A percentile compares a stretch with the other conserved stretches of the same genome.
phyloP scores from a whole-genome alignment of 2,888 invertebrate species.

The Netelia melanura region DNA sequence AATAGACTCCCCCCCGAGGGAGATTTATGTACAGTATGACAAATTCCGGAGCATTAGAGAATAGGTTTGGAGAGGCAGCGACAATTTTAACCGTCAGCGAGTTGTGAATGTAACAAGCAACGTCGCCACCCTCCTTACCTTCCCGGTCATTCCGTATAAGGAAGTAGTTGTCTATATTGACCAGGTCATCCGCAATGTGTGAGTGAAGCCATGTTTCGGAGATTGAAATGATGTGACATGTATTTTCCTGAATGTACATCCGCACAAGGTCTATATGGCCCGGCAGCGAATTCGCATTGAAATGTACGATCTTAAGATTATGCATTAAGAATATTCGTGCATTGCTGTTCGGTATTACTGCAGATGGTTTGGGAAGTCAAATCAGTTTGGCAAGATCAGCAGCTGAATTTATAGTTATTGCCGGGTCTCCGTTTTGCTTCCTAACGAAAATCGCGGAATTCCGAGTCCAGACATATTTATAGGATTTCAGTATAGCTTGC shows the following conservation, averaged over 20 bases:
- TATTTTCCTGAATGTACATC: background rate
- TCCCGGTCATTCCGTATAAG: conserved; percentile 33
- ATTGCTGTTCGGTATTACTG: too few species aligned
- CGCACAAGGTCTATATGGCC: background rate
- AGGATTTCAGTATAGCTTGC: too few species aligned
- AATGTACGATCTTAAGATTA: too few species aligned
- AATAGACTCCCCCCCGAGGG: background rate
- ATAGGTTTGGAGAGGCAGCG: background rate
- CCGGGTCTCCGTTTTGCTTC: too few species aligned
- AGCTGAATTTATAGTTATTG: too few species aligned
- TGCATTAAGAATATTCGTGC: too few species aligned
- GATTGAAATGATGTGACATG: conserved; percentile 7
- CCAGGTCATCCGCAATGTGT: background rate
- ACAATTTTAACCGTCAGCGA: too few species aligned
- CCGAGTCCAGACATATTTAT: too few species aligned
- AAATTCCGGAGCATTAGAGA: conserved; percentile 23
- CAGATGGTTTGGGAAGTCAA: too few species aligned
- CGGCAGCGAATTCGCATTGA: background rate
- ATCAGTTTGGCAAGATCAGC: too few species aligned
- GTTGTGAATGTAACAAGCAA: background rate
- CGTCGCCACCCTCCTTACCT: conserved; percentile 18
- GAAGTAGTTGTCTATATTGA: background rate
- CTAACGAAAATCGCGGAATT: too few species aligned
- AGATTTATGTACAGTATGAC: background rate
- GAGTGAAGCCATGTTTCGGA: conserved; percentile 37